These are phyloP conservation scores for Limnephilus lunatus DNA, from an alignment of 2,888 invertebrate species.

Conservation along the genomic window DNA sequence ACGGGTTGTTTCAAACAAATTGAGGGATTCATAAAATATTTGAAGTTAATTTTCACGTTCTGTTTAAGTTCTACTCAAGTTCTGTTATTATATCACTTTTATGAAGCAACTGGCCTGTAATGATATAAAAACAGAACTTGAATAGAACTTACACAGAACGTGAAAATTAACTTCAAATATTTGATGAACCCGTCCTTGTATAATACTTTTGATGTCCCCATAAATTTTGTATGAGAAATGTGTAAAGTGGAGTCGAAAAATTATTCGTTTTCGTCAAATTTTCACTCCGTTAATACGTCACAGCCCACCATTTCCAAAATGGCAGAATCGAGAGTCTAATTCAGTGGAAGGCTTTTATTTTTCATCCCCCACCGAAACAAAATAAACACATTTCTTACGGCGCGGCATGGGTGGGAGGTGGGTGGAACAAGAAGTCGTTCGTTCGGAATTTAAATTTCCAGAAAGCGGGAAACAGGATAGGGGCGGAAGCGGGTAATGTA, in stretches of 20 bases:
- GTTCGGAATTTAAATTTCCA: conserved; percentile 65
- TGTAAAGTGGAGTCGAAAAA: background rate
- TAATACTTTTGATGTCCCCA: background rate
- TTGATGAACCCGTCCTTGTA: no score
- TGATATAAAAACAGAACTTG: no score
- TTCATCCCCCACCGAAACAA: conserved; percentile 30
- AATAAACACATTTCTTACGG: conserved; percentile 49
- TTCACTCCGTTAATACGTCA: background rate
- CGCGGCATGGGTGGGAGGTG: background rate
- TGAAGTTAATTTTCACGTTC: no score
- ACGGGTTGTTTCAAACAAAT: no score
- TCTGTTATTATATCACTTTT: no score
- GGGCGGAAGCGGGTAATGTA: conserved; percentile 65
- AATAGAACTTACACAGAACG: no score
- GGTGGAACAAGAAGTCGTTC: conserved; percentile 45
- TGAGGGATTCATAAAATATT: no score
- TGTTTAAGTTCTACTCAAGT: no score
- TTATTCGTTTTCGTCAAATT: background rate
- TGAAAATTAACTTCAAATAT: no score
- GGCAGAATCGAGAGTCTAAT: background rate
- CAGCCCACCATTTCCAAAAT: background rate
- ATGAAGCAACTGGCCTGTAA: no score
- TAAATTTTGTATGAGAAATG: background rate
- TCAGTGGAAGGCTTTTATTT: conserved; percentile 34
- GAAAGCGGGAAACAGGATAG: conserved; percentile 64